phyloP scores from a whole-genome alignment of 2,113 vertebrate genomes.

The Guaruba guarouba region DNA sequence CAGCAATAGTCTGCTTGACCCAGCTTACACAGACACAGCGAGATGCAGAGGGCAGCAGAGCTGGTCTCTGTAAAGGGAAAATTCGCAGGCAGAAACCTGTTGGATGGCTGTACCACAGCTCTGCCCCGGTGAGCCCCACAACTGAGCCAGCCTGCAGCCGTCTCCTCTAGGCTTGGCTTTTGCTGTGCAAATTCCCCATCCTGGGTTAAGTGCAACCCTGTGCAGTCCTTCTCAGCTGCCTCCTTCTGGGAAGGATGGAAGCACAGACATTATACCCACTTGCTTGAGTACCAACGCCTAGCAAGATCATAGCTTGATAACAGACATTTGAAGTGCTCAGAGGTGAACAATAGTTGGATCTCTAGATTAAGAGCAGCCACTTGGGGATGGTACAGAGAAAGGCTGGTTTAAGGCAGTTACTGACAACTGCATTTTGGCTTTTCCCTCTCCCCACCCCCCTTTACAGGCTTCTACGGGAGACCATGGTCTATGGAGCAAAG shows the following conservation, averaged over 20 bases:
- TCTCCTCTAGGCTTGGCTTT: neutral
- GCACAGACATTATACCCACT: no score
- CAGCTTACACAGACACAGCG: neutral
- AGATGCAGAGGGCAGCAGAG: neutral
- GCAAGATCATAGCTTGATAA: neutral
- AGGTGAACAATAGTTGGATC: neutral
- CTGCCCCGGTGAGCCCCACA: neutral
- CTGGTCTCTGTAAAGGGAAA: neutral
- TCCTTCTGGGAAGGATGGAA: neutral
- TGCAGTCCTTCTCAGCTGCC: neutral
- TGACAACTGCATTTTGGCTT: neutral
- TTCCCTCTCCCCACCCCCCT: neutral
- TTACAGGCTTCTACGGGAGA: slow-evolving; percentile 84
- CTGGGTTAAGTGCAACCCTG: neutral
- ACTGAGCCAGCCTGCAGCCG: rapidly evolving
- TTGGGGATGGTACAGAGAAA: neutral
- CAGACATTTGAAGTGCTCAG: neutral
- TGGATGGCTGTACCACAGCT: neutral
- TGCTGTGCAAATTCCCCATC: neutral
- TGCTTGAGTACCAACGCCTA: no score
- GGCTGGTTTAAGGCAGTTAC: neutral
- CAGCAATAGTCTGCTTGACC: neutral
- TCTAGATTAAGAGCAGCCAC: neutral
- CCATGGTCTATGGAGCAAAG: slow-evolving; percentile 89
- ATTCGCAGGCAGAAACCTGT: neutral